Conservation (phyloP, 1,140 invertebrate species). For the Schlechtendalia chinensis region DNA sequence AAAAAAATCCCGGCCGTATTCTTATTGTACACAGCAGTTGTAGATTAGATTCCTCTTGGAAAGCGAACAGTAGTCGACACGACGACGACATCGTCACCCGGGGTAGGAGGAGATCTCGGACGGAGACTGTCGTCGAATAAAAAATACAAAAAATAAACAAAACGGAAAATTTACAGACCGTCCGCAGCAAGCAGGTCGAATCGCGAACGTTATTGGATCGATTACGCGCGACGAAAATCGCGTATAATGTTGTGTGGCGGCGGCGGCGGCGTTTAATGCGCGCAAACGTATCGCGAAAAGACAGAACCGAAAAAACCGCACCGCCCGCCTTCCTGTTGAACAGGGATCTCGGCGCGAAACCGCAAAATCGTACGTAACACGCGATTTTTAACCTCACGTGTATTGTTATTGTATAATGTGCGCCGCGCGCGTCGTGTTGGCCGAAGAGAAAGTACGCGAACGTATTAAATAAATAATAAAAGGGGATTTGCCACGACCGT, state of each 20-base stretch:
- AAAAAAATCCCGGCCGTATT: background rate
- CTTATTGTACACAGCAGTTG: no score
- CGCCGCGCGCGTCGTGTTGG: no score
- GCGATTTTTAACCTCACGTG: background rate
- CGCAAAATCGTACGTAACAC: constrained; percentile 8
- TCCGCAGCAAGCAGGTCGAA: background rate
- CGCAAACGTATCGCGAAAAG: background rate
- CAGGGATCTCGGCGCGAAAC: background rate
- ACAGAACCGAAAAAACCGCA: no score
- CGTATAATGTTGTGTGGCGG: no score
- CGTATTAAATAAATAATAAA: constrained; percentile 18
- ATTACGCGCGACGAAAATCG: background rate
- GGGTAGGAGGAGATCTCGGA: no score
- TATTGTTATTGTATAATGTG: no score
- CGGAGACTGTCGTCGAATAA: no score
- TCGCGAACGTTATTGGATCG: background rate
- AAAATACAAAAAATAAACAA: background rate
- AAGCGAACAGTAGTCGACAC: no score
- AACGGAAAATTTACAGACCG: no score
- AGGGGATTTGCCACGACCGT: constrained; percentile 4
- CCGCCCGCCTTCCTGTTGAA: background rate
- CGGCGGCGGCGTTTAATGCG: no score
- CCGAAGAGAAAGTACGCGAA: constrained; percentile 34
- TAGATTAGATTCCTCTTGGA: no score
- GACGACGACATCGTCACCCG: no score